These are phyloP conservation scores for Micrasema minimum DNA, from an alignment of 1,140 invertebrate species.

Conservation along the genomic window DNA sequence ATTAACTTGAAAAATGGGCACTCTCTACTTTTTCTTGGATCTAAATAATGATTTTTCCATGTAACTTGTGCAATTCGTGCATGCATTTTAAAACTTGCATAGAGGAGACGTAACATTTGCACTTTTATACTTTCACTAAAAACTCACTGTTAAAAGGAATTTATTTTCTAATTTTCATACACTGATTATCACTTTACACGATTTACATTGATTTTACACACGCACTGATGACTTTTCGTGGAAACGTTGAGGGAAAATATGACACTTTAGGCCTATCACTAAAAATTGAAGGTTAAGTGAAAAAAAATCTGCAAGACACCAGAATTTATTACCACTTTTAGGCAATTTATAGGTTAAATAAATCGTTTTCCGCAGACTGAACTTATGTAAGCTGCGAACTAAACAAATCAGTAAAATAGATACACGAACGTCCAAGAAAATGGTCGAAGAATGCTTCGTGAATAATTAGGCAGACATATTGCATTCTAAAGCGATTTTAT, in stretches of 20 bases:
- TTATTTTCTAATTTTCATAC: no score
- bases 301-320: constrained; percentile 21
- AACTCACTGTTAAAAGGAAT: no score
- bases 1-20: no score
- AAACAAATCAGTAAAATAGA: constrained; percentile 3
- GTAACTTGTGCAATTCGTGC: no score
- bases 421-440: constrained; percentile 20
- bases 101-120: no score
- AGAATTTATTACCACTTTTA: not conserved
- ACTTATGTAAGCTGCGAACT: constrained; percentile 28
- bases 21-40: no score
- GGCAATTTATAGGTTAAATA: constrained; percentile 22
- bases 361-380: constrained; percentile 2
- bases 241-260: not conserved
- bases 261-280: not conserved
- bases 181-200: no score
- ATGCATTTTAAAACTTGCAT: no score
- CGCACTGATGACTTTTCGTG: no score
- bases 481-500: constrained; percentile 21
- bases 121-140: no score
- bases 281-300: constrained; percentile 34
- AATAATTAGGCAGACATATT: constrained; percentile 31
- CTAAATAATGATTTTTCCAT: no score
- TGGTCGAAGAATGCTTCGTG: constrained; percentile 9
- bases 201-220: no score